Base-by-base conservation (phyloP, 2,888 invertebrate genomes). In the Norana najaformis region DNA sequence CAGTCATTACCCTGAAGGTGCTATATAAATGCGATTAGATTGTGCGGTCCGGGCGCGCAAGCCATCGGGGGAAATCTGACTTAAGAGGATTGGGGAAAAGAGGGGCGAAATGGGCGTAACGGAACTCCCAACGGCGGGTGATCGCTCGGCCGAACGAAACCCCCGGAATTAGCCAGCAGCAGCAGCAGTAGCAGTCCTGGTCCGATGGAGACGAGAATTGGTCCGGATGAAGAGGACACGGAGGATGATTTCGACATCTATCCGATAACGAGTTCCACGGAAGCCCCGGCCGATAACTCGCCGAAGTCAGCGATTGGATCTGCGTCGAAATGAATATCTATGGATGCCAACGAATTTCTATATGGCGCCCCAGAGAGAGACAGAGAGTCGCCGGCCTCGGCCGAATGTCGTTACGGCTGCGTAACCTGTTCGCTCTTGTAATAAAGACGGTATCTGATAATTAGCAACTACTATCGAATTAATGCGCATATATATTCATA, bases 21-120 rank as follows among this genome's bases (percentile, higher is more conserved):
- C 69, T 69, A 69, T 69, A 69, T 69, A 69, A 69, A 69, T 69
- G 69, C 69, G 69, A 69, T 69, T 69, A 69, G 69, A 69, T 69
- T 69, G 69, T n/a, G 69, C 69, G 69, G n/a, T 30, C 69, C 69
- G 30, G 69, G 69, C 69, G 69, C 69, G 69, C 30, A 69, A 30
- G 69, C 30, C n/a, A 30, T n/a, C n/a, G 8, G 69, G 69, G 69
- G 69, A 69, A 69, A 69, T 69, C 69, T 69, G 69, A 69, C 69
- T 69, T 69, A 69, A 69, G 69, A 69, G 69, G 69, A 69, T 69
- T 69, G 69, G 69, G 69, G 69, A 69, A 69, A 69, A 69, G 69
- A 69, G 69, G n/a, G 69, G 69, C 69, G 69, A 69, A 69, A 69
- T 69, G 69, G 69, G 69, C 69, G 69, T 69, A 69, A n/a, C 69